A percentile compares a stretch with the other conserved stretches of the same genome.
These are phyloP conservation scores for Molanna angustata DNA, from an alignment of 2,888 invertebrate genomes.

Conservation along the genomic window DNA sequence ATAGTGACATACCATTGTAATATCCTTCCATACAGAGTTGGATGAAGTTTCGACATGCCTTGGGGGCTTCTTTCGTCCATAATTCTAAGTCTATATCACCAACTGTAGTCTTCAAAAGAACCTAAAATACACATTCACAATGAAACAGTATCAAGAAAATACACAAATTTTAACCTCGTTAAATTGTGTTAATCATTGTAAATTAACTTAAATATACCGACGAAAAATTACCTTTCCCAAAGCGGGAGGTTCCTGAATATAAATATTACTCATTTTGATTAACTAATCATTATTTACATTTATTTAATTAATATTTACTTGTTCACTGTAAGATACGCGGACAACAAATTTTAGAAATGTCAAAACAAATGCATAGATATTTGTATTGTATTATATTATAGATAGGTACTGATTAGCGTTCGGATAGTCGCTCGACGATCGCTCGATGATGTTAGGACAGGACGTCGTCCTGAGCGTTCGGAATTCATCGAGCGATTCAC, in stretches of 20 bases:
- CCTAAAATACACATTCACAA: too few species aligned
- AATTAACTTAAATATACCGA: background rate
- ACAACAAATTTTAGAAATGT: too few species aligned
- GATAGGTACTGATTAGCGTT: too few species aligned
- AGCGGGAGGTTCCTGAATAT: conserved; percentile 95
- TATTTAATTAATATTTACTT: too few species aligned
- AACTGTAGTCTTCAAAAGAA: conserved; percentile 84
- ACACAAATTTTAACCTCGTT: background rate
- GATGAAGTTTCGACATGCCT: conserved; percentile 90
- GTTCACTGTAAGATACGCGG: too few species aligned
- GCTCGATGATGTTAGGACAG: too few species aligned
- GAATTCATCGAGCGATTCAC: too few species aligned
- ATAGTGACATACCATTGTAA: conserved; percentile 79
- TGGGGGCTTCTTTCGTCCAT: conserved; percentile 96
- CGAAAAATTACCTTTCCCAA: conserved; percentile 77
- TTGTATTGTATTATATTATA: too few species aligned
- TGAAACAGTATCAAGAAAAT: conserved; percentile 33
- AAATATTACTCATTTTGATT: conserved; percentile 41
- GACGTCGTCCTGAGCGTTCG: too few species aligned
- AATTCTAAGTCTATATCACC: conserved; percentile 98
- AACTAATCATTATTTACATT: too few species aligned
- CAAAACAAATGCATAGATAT: too few species aligned
- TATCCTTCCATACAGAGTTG: conserved; percentile 96
- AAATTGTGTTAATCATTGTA: background rate
- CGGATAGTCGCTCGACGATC: too few species aligned